A percentile compares a stretch with the other conserved stretches of the same genome.
phyloP scores from a whole-genome alignment of 2,888 invertebrate genomes.

The Nyleta sp. region DNA sequence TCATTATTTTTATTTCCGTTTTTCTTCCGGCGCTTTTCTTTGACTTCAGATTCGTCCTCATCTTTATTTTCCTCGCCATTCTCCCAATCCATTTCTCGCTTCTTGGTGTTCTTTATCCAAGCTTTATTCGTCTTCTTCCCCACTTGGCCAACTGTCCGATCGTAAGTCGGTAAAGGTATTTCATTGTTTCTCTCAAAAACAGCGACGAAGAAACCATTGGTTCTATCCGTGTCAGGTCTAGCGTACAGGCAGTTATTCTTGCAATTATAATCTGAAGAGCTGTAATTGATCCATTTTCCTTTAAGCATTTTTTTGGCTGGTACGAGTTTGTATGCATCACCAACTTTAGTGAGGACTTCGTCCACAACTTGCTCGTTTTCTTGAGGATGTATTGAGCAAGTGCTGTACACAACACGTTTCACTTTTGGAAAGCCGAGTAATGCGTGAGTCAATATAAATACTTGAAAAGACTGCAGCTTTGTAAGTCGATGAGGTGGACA shows the following conservation, averaged over 20 bases:
- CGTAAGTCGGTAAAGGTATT: constrained; percentile 72
- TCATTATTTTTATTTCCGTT: no score
- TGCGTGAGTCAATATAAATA: constrained; percentile 92
- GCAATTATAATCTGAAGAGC: constrained; percentile 86
- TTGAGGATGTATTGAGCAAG: constrained; percentile 94
- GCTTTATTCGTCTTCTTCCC: no score
- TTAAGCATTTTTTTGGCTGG: constrained; percentile 85
- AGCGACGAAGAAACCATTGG: constrained; percentile 98
- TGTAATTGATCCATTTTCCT: constrained; percentile 87
- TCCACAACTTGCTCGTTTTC: constrained; percentile 97
- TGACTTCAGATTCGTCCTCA: no score
- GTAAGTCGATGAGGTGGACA: constrained; percentile 84
- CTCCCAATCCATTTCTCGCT: no score
- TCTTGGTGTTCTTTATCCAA: no score
- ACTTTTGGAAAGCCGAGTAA: constrained; percentile 92
- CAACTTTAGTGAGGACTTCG: constrained; percentile 84
- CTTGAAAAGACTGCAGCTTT: constrained; percentile 90
- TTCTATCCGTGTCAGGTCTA: constrained; percentile 89
- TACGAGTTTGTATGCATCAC: constrained; percentile 85
- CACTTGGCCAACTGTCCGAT: not conserved
- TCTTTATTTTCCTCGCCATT: no score
- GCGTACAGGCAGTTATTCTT: constrained; percentile 91
- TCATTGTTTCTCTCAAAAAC: constrained; percentile 87
- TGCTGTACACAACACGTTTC: constrained; percentile 96
- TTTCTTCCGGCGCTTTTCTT: no score